Evolutionary conservation across 1,140 invertebrate species (phyloP), one percentile per base, ranked within the genome.

Genomic region (Papilio xuthus): DNA sequence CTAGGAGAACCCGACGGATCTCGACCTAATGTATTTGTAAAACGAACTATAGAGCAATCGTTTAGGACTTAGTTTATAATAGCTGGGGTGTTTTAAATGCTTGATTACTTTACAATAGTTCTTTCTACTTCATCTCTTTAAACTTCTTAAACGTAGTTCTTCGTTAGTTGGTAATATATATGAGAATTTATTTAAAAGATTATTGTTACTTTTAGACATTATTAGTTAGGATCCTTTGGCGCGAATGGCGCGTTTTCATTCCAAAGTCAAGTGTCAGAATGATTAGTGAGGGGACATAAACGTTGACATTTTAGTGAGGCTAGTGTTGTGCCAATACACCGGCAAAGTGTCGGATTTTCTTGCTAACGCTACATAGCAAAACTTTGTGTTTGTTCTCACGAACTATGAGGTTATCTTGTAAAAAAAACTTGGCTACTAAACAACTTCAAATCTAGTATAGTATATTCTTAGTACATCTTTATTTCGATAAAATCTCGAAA

Each of bases 1-100:
- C 71, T 73, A 47, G 71, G 71, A 73, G 71, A 47, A 9, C 42
- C 7, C 37, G n/a, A 15, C 71, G 71, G 71, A 47, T 73, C 41
- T 73, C 37, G 41, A 15, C 8, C 20, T 20, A 15, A 41, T 41
- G 70, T 41, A 73, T 47, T 44, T 73, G 20, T 47, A 20, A 42
- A 42, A n/a, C 23, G 42, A 26, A 42, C 41, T 73, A 50, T 73
- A 42, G 50, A 47, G 8, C 20, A 42, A 73, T 67, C 23, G 26
- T 32, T 63, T 15, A 32, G 23, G 2, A 12, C 3, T 67, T 67
- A 28, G 28, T 67, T 67, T 67, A 67, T 8, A 67, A 67, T 67
- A 63, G 60, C 60, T 13, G 32, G 60, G 18, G 50, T 47, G 13
- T 47, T 18, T 47, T 47, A 47, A 18, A 47, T 47, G 50, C 20